Evolutionary conservation across 2,888 invertebrate species (phyloP).

Genomic region (Yponomeuta malinellus): DNA sequence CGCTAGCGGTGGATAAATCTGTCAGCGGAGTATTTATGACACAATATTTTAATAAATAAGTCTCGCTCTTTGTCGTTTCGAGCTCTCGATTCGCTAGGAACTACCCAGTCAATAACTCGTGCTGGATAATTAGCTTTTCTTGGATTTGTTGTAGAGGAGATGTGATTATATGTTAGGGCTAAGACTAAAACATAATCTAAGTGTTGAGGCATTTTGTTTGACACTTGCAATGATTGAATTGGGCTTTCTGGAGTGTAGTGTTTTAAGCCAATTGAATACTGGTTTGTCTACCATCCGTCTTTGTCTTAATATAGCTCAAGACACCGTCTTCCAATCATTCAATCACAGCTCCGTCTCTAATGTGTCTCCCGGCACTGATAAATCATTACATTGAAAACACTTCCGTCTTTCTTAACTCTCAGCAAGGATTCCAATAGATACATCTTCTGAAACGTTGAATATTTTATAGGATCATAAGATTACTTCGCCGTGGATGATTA

Average conservation of each 20-base stretch:
- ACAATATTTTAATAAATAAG: constrained; percentile 17
- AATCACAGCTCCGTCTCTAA: background rate
- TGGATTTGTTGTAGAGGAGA: background rate
- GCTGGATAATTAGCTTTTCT: background rate
- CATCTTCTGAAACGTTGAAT: background rate
- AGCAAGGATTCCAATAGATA: background rate
- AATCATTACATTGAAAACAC: background rate
- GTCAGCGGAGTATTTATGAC: constrained; percentile 26
- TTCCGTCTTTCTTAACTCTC: no score
- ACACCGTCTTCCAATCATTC: background rate
- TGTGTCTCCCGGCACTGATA: background rate
- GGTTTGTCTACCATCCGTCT: background rate
- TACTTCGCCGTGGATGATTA: background rate
- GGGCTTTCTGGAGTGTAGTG: background rate
- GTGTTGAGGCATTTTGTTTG: background rate
- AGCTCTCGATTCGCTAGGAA: constrained; percentile 13
- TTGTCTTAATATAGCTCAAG: background rate
- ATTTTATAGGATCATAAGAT: background rate
- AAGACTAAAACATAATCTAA: background rate
- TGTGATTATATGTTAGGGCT: background rate
- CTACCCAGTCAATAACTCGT: background rate
- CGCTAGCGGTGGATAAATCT: constrained; percentile 20
- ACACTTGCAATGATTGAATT: background rate
- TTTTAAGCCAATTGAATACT: background rate
- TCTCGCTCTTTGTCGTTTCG: constrained; percentile 15